Evolutionary conservation across 2,113 vertebrate species (phyloP).

Genomic region (Crotalus helleri): DNA sequence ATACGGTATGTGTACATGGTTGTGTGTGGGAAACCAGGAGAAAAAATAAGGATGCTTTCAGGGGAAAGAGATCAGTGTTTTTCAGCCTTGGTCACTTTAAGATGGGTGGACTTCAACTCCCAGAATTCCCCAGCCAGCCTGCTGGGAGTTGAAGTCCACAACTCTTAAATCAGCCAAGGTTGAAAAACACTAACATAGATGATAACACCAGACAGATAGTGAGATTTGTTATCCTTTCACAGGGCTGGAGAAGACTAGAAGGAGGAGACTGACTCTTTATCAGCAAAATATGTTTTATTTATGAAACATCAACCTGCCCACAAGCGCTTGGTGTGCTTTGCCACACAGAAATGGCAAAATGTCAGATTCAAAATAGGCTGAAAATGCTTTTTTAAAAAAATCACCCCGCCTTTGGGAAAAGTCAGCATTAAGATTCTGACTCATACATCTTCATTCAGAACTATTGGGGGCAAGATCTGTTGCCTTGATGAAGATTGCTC

Average conservation of each 20-base stretch:
- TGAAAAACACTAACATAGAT: background rate
- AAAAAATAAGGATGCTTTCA: background rate
- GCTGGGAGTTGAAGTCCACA: background rate
- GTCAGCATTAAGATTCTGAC: slow-evolving; percentile 7
- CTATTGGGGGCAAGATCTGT: slow-evolving; percentile 34
- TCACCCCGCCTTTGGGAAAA: slow-evolving; percentile 37
- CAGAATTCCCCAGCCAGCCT: background rate
- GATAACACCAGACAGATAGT: background rate
- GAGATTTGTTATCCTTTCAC: background rate
- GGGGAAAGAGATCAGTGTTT: background rate
- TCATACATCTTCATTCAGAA: background rate
- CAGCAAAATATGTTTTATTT: background rate
- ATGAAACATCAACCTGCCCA: background rate
- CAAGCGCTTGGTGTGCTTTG: background rate
- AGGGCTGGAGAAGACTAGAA: background rate
- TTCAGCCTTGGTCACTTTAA: background rate
- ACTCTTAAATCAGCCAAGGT: background rate
- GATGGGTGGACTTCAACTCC: background rate
- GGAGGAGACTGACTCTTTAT: no score
- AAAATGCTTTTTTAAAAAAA: background rate
- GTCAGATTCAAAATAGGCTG: slow-evolving; percentile 6
- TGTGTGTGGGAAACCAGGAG: background rate
- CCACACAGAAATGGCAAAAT: slow-evolving; percentile 1
- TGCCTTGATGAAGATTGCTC: slow-evolving; percentile 23
- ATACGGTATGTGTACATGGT: background rate